phyloP scores from a whole-genome alignment of 53 echinoderm and acorn worm genomes.

The Stichopus horrens region DNA sequence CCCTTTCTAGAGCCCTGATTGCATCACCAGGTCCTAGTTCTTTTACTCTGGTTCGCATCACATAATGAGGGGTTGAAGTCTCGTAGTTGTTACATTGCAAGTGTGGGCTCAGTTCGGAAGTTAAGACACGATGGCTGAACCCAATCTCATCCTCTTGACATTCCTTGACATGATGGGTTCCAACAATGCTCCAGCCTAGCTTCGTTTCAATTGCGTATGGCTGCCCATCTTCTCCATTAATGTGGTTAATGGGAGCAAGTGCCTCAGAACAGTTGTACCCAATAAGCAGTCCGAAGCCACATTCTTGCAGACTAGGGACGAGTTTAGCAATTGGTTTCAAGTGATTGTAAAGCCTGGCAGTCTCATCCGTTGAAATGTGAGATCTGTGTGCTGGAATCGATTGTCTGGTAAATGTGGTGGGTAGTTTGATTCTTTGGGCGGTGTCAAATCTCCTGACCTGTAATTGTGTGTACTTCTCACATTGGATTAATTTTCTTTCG shows the following conservation, averaged over 20 bases:
- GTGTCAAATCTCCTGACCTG: constrained; percentile 52
- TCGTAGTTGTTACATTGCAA: neutral
- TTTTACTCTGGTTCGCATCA: constrained; percentile 49
- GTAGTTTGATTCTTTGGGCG: constrained; percentile 32
- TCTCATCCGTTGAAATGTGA: constrained; percentile 57
- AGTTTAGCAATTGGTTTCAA: constrained; percentile 50
- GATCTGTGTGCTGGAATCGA: constrained; percentile 53
- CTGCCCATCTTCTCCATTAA: constrained; percentile 50
- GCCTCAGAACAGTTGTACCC: constrained; percentile 68
- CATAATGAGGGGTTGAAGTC: neutral
- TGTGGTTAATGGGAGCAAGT: constrained; percentile 45
- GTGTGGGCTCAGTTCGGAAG: constrained; percentile 25
- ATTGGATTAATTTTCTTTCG: constrained; percentile 47
- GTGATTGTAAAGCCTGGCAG: constrained; percentile 55
- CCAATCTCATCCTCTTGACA: constrained; percentile 13
- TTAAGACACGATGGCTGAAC: constrained; percentile 26
- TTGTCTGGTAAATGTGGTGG: constrained; percentile 43
- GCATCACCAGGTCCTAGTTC: constrained; percentile 39
- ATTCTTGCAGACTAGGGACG: constrained; percentile 56
- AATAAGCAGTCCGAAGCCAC: constrained; percentile 62
- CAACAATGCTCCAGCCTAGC: constrained; percentile 71
- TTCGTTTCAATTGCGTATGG: constrained; percentile 62
- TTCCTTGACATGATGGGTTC: constrained; percentile 13
- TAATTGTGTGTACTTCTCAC: constrained; percentile 49
- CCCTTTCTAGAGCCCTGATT: constrained; percentile 55